Percentiles rank a stretch among this genome's conserved stretches.
These are phyloP conservation scores for Buphagus erythrorhynchus DNA, from an alignment of 2,797 vertebrate species.

Conservation along the genomic window DNA sequence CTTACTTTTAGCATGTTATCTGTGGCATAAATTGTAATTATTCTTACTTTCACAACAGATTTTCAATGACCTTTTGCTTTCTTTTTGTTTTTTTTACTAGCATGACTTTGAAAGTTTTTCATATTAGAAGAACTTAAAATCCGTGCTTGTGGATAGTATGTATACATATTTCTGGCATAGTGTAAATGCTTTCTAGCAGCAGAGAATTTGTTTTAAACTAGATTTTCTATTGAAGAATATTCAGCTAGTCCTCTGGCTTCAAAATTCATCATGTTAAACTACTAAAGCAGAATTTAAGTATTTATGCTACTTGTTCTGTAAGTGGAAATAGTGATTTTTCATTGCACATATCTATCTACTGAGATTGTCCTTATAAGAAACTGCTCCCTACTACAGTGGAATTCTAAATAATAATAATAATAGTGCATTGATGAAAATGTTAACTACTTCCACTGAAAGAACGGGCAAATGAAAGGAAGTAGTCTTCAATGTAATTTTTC, in stretches of 20 bases:
- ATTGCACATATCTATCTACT: not conserved
- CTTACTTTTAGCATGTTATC: not conserved
- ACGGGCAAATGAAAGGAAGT: not conserved
- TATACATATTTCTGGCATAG: not conserved
- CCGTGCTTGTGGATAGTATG: not conserved
- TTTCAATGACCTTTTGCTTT: not conserved
- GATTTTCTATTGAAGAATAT: not conserved
- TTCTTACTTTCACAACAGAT: not conserved
- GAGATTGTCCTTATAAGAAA: not conserved
- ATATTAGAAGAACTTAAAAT: not conserved
- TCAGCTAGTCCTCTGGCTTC: not conserved
- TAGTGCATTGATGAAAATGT: not conserved
- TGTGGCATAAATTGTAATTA: not conserved
- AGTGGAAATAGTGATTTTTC: not conserved
- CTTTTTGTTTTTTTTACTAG: not conserved
- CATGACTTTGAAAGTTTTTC: not conserved
- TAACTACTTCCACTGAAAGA: not conserved
- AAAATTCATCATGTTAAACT: not conserved
- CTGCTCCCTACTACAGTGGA: not conserved
- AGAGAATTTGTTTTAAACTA: not conserved
- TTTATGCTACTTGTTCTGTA: not conserved
- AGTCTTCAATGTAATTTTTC: not conserved
- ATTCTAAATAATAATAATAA: not conserved
- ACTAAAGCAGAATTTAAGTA: not conserved
- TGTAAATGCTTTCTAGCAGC: not conserved